Percentiles rank a stretch among this genome's conserved stretches.
Evolutionary conservation across 2,113 vertebrate genomes (phyloP).

Genomic region (Tachycineta bicolor): DNA sequence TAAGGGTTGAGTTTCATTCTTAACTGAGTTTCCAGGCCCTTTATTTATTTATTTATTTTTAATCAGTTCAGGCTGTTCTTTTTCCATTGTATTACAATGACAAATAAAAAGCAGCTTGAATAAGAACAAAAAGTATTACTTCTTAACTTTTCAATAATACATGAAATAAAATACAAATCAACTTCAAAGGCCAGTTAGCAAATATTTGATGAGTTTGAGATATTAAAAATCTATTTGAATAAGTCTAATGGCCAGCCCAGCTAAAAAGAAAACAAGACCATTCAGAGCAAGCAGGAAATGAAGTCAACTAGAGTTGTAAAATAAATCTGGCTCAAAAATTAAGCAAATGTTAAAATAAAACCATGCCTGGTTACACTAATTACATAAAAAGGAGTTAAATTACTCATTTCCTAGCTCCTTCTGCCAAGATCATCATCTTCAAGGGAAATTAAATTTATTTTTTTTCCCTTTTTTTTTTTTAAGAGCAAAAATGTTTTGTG

Average conservation of each 20-base stretch:
- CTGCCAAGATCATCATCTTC: constrained; percentile 63
- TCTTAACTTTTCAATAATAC: constrained; percentile 53
- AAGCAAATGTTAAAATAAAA: constrained; percentile 72
- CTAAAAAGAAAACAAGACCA: constrained; percentile 60
- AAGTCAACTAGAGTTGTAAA: constrained; percentile 68
- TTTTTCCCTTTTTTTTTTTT: neutral
- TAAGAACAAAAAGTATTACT: constrained; percentile 58
- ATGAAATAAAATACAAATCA: constrained; percentile 60
- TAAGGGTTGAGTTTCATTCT: constrained; percentile 35
- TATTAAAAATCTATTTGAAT: constrained; percentile 61
- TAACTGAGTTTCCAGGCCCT: constrained; percentile 43
- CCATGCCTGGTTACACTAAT: constrained; percentile 68
- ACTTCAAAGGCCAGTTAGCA: constrained; percentile 61
- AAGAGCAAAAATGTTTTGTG: constrained; percentile 34
- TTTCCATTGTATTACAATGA: constrained; percentile 43
- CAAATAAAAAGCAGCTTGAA: constrained; percentile 66
- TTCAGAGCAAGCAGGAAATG: constrained; percentile 61
- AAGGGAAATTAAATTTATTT: constrained; percentile 71
- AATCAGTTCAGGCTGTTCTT: constrained; percentile 59
- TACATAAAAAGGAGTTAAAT: constrained; percentile 66
- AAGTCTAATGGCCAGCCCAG: constrained; percentile 48
- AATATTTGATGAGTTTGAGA: constrained; percentile 56
- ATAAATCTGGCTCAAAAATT: constrained; percentile 71
- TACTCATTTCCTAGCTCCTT: constrained; percentile 68
- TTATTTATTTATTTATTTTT: constrained; percentile 70